phyloP scores from a whole-genome alignment of 2,797 vertebrate species.

The Enteromius trimaculatus region DNA sequence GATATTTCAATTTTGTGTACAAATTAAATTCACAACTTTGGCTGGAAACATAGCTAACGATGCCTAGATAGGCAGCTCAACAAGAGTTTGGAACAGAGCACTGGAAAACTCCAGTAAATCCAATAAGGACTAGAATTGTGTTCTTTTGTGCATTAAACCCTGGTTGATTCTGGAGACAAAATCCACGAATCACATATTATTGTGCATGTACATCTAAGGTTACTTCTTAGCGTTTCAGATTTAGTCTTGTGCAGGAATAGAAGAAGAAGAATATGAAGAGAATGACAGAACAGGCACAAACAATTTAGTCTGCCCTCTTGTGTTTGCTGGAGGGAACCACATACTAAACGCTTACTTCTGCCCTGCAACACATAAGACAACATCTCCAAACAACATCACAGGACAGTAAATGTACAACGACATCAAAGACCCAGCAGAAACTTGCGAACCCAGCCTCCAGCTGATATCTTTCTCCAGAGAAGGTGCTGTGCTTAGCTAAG shows the following conservation, averaged over 20 bases:
- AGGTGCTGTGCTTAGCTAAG: slow-evolving; percentile 29
- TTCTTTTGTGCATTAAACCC: slow-evolving; percentile 12
- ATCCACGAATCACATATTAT: neutral
- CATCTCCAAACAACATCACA: slow-evolving; percentile 59
- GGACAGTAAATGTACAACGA: slow-evolving; percentile 63
- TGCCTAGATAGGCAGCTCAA: neutral
- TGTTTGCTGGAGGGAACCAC: slow-evolving; percentile 8
- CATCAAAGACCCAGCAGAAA: slow-evolving; percentile 62
- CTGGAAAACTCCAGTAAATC: slow-evolving; percentile 6
- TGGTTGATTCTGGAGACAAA: slow-evolving; percentile 15
- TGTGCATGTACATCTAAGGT: neutral
- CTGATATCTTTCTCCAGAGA: slow-evolving; percentile 46
- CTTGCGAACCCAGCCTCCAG: slow-evolving; percentile 57
- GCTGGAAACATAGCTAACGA: neutral
- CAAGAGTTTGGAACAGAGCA: slow-evolving; percentile 9
- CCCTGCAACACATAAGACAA: slow-evolving; percentile 60
- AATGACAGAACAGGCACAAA: slow-evolving; percentile 21
- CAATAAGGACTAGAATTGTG: neutral
- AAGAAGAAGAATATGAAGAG: neutral
- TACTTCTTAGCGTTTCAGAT: neutral
- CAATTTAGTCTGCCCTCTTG: slow-evolving; percentile 26
- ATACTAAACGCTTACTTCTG: slow-evolving; percentile 62
- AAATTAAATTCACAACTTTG: neutral
- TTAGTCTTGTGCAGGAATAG: slow-evolving; percentile 23
- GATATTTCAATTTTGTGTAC: neutral